These are phyloP conservation scores for Procavia capensis DNA, from an alignment of 2,113 vertebrate species.

Conservation along the genomic window DNA sequence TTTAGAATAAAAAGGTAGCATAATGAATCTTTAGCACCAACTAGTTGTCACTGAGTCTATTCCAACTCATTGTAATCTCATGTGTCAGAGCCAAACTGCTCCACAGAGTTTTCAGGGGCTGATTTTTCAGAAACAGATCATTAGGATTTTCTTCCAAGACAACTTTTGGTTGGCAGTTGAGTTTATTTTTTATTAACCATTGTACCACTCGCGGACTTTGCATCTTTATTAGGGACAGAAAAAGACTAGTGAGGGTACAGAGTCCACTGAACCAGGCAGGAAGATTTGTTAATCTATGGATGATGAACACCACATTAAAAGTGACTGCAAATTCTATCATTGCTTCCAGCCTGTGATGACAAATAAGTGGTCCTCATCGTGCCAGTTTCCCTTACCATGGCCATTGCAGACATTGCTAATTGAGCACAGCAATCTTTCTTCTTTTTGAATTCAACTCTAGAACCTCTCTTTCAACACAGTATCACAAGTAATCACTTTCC, in stretches of 20 bases:
- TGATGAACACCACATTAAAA: conserved; percentile 52
- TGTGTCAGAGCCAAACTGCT: neutral
- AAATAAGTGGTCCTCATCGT: neutral
- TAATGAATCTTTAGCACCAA: neutral
- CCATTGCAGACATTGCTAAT: neutral
- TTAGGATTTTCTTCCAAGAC: neutral
- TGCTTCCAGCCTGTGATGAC: neutral
- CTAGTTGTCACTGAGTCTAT: neutral
- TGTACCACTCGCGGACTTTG: neutral
- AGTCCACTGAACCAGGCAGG: neutral
- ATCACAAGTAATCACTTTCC: neutral
- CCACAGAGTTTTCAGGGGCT: neutral
- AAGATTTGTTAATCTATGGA: conserved; percentile 27
- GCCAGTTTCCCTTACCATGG: neutral
- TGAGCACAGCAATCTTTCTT: neutral
- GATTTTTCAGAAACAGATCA: neutral
- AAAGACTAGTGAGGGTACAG: conserved; percentile 20
- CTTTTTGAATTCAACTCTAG: neutral
- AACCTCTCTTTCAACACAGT: neutral
- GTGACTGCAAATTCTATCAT: neutral
- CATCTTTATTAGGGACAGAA: neutral
- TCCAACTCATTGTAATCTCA: neutral
- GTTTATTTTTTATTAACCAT: neutral
- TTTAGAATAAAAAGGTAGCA: conserved; percentile 53
- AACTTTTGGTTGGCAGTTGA: neutral